phyloP scores from a whole-genome alignment of 2,797 vertebrate species.

The Allobates femoralis region DNA sequence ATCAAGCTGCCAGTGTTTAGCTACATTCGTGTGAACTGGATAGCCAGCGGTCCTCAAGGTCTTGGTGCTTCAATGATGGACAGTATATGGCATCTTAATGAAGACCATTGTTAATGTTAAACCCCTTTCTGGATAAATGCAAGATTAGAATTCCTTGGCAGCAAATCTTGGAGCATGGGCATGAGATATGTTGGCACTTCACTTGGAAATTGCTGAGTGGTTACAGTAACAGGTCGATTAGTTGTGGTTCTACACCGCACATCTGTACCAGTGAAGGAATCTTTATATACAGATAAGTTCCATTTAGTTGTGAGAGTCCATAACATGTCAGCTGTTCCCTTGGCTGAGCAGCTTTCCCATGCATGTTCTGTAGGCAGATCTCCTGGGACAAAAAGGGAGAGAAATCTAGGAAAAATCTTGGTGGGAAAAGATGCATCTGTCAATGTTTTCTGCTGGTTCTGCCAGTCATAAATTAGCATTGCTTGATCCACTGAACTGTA shows the following conservation, averaged over 20 bases:
- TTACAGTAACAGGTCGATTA: slow-evolving; percentile 3
- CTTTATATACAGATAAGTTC: slow-evolving; percentile 17
- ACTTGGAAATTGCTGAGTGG: slow-evolving; percentile 6
- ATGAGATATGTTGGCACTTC: not conserved
- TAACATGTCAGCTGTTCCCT: slow-evolving; percentile 59
- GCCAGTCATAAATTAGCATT: slow-evolving; percentile 36
- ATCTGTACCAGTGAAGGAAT: slow-evolving; percentile 40
- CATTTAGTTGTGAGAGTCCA: slow-evolving; percentile 10
- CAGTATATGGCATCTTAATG: not conserved
- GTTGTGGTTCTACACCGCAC: slow-evolving; percentile 24
- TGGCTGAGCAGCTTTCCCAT: slow-evolving; percentile 49
- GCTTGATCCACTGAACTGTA: slow-evolving; percentile 9
- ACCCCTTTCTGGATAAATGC: not conserved
- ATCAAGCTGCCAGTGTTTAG: too few species aligned
- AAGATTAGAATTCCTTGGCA: not conserved
- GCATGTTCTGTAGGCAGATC: slow-evolving; percentile 50
- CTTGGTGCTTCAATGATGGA: not conserved
- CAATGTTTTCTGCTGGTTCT: slow-evolving; percentile 2
- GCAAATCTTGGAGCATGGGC: not conserved
- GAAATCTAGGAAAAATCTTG: slow-evolving; percentile 38
- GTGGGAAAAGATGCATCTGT: slow-evolving; percentile 43
- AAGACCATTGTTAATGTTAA: not conserved
- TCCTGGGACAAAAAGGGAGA: slow-evolving; percentile 45
- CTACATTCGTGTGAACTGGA: not conserved
- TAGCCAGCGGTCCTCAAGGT: not conserved